A percentile compares a stretch with the other conserved stretches of the same genome.
These are phyloP conservation scores for Copsychus sechellarum DNA, from an alignment of 2,113 vertebrate genomes.

Conservation along the genomic window DNA sequence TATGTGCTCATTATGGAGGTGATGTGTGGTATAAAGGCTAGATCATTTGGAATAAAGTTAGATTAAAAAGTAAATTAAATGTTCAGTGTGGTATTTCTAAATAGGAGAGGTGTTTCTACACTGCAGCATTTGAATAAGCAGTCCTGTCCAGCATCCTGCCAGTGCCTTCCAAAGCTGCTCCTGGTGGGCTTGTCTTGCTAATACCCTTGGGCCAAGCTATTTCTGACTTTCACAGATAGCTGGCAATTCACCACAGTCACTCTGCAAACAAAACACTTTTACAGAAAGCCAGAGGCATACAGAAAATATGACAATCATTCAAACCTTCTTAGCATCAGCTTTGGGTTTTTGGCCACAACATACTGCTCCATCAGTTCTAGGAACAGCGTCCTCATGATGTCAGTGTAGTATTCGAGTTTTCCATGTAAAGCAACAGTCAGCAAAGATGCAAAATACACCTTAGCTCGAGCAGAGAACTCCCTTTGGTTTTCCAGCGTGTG, in stretches of 20 bases:
- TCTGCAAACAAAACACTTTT: not conserved
- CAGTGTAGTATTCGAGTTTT: constrained; percentile 95
- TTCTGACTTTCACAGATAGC: not conserved
- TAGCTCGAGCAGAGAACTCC: constrained; percentile 90
- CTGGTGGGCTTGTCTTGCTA: not conserved
- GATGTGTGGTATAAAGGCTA: not conserved
- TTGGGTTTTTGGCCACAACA: constrained; percentile 95
- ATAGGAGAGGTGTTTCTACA: not conserved
- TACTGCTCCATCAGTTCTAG: constrained; percentile 96
- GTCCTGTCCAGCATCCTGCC: not conserved
- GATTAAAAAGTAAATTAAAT: not conserved
- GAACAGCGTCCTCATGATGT: constrained; percentile 95
- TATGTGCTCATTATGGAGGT: not conserved
- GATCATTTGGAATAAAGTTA: not conserved
- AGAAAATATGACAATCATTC: constrained; percentile 29
- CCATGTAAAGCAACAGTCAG: constrained; percentile 96
- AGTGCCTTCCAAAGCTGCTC: not conserved
- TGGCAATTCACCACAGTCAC: not conserved
- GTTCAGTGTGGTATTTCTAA: not conserved
- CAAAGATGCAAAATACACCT: constrained; percentile 93
- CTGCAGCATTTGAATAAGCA: not conserved
- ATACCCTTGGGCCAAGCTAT: not conserved
- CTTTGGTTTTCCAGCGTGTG: constrained; percentile 90
- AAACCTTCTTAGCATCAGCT: constrained; percentile 95
- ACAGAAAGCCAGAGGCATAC: not conserved